These are phyloP conservation scores for Falco novaeseelandiae DNA, from an alignment of 2,797 vertebrate species.

Conservation along the genomic window DNA sequence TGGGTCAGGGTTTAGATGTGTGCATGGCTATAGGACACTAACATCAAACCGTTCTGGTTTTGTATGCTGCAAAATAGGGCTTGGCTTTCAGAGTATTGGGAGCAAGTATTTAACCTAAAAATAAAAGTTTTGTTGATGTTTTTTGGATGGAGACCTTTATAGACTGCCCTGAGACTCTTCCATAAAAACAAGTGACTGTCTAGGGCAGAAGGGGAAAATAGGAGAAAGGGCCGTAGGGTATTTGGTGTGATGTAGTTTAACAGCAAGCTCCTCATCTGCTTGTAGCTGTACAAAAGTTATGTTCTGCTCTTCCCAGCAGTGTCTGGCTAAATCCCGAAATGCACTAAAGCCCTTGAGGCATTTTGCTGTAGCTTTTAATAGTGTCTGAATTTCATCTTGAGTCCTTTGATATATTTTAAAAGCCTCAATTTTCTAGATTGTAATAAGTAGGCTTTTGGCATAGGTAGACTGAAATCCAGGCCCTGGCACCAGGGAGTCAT, in stretches of 20 bases:
- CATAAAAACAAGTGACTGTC: neutral
- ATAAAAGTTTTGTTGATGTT: too few species aligned
- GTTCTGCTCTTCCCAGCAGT: neutral
- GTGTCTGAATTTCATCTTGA: neutral
- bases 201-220: neutral
- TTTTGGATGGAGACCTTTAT: neutral
- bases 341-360: neutral
- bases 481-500: neutral
- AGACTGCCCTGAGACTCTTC: neutral
- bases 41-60: neutral
- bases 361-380: neutral
- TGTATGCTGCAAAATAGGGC: neutral
- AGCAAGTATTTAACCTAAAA: neutral
- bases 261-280: neutral
- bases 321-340: neutral
- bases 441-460: neutral
- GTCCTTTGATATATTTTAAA: neutral
- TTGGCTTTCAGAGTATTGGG: neutral
- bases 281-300: neutral
- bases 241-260: neutral
- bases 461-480: neutral
- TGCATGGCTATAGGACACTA: neutral
- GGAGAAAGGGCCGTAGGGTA: neutral
- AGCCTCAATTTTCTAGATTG: neutral
- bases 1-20: neutral